Base-by-base conservation (phyloP, 2,888 invertebrate genomes). In the Xestobium rufovillosum region DNA sequence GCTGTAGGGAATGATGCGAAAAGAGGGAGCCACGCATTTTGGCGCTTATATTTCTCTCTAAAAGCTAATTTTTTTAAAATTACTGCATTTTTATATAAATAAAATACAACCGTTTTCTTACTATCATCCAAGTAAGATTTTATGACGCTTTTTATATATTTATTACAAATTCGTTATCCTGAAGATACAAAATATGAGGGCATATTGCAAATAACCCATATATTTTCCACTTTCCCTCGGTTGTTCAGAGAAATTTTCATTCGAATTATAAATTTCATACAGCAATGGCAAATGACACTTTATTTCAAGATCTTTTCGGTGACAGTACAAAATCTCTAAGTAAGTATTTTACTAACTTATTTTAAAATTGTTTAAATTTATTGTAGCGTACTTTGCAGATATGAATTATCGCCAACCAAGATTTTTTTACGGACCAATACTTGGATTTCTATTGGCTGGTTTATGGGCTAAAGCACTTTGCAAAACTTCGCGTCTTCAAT, bases 361-460 rank as follows among this genome's bases (percentile, higher is more conserved):
- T n/a, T n/a, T n/a, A n/a, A n/a, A n/a, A n/a, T n/a, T n/a, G n/a
- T n/a, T n/a, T n/a, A n/a, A n/a, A n/a, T n/a, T n/a, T n/a, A n/a
- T n/a, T n/a, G n/a, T n/a, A n/a, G n/a, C n/a, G n/a, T n/a, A n/a
- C n/a, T n/a, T n/a, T n/a, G n/a, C 23, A 19, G 6, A 6, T 9
- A 34, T 30, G 17, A 30, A 15, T 10, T 25, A 36, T 29, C 34
- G 41, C 14, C 41, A 41, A 11, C 26, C 38, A n/a, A 25, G 41
- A n/a, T 36, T 36, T 4, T 32, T 19, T n/a, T 52, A 47, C 27
- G 49, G 51, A 8, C 54, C 53, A 3, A 26, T 56, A 4, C 14
- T 54, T 23, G 50, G 48, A 13, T 31, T 54, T 4, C 43, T 56
- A n/a, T 34, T 55, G 23, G 49, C 50, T n/a, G 51, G 49, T 37